These are phyloP conservation scores for Miniopterus natalensis DNA, from an alignment of 2,113 vertebrate genomes.

Conservation along the genomic window DNA sequence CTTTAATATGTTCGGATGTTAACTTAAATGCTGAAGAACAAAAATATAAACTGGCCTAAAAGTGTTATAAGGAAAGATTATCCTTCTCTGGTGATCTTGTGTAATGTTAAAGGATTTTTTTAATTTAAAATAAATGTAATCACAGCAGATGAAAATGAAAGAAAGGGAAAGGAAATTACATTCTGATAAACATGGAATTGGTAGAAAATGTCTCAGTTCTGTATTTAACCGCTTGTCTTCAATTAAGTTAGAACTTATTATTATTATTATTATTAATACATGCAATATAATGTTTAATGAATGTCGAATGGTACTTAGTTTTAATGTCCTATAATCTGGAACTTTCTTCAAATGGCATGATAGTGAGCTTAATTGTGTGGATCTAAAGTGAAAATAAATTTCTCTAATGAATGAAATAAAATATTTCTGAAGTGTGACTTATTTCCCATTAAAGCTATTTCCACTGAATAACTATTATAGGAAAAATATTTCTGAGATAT, in stretches of 20 bases:
- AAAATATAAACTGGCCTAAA: neutral
- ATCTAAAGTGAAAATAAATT: conserved; percentile 82
- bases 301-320: conserved; percentile 60
- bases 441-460: conserved; percentile 60
- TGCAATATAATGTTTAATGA: conserved; percentile 73
- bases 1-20: conserved; percentile 66
- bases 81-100: neutral
- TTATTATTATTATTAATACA: conserved; percentile 77
- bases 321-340: conserved; percentile 71
- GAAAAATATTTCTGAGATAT: conserved; percentile 58
- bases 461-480: conserved; percentile 55
- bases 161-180: neutral
- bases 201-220: conserved; percentile 52
- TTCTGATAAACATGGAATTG: conserved; percentile 41
- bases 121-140: conserved; percentile 36
- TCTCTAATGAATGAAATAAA: conserved; percentile 75
- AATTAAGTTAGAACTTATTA: conserved; percentile 54
- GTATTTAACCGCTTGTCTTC: conserved; percentile 71
- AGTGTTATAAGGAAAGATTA: neutral
- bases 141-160: conserved; percentile 37
- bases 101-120: conserved; percentile 35
- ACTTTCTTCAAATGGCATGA: conserved; percentile 70
- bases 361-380: conserved; percentile 73
- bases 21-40: conserved; percentile 55
- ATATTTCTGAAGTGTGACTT: conserved; percentile 73